These are phyloP conservation scores for Orius insidiosus DNA, from an alignment of 1,140 invertebrate genomes.

Conservation along the genomic window DNA sequence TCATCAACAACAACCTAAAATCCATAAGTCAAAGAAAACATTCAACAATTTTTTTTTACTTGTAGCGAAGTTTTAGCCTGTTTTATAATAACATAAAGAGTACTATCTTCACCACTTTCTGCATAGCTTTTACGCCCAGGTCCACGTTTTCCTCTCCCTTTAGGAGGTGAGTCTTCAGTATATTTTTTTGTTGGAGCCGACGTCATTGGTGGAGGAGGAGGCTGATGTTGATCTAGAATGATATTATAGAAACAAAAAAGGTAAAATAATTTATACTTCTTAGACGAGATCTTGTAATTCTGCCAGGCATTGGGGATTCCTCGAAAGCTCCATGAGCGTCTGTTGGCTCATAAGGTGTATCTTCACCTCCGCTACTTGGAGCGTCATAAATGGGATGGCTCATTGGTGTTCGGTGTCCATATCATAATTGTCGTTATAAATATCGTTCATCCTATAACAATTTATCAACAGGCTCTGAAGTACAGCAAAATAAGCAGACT, in stretches of 20 bases:
- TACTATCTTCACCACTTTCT: constrained; percentile 55
- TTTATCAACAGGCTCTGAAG: too few relatives aligned
- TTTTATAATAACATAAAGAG: constrained; percentile 62
- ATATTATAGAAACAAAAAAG: not conserved
- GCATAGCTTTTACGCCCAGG: constrained; percentile 20
- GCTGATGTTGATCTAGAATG: constrained; percentile 11
- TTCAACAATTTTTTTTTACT: constrained; percentile 28
- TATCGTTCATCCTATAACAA: too few relatives aligned
- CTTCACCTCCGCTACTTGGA: not conserved
- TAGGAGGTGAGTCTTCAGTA: constrained; percentile 23
- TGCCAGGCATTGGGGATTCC: constrained; percentile 21
- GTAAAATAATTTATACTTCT: constrained; percentile 24
- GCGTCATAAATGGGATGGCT: too few relatives aligned
- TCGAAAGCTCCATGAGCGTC: not conserved
- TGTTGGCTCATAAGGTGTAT: constrained; percentile 1
- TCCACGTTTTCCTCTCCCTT: constrained; percentile 20
- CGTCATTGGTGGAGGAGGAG: constrained; percentile 24
- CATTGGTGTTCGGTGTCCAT: too few relatives aligned
- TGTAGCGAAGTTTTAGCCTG: constrained; percentile 62
- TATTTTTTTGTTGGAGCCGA: constrained; percentile 22
- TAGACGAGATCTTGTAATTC: constrained; percentile 32
- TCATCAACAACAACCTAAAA: constrained; percentile 84
- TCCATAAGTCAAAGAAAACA: not conserved
- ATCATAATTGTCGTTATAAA: too few relatives aligned
- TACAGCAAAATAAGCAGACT: too few relatives aligned